phyloP scores from a whole-genome alignment of 2,888 invertebrate species.

The Hymenopus coronatus region DNA sequence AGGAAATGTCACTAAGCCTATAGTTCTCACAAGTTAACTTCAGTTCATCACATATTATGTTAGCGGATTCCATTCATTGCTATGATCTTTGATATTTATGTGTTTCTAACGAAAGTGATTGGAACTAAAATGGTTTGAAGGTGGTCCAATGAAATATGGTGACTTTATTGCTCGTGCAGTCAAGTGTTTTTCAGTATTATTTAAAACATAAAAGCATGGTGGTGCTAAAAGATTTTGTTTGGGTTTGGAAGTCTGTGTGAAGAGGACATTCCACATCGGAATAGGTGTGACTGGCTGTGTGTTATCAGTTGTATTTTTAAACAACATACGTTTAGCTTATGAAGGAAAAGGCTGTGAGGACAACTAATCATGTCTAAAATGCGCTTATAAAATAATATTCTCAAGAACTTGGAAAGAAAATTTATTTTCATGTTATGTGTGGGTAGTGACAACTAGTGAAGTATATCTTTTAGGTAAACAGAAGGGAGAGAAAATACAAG shows the following conservation, averaged over 20 bases:
- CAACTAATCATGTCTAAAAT: background rate
- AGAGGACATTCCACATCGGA: background rate
- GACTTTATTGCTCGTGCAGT: background rate
- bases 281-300: background rate
- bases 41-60: background rate
- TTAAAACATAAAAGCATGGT: background rate
- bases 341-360: background rate
- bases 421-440: background rate
- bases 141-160: background rate
- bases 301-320: background rate
- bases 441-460: background rate
- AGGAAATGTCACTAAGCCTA: background rate
- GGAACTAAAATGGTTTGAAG: background rate
- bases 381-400: background rate
- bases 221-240: background rate
- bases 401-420: background rate
- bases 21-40: background rate
- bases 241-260: background rate
- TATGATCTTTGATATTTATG: background rate
- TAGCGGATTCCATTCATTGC: background rate
- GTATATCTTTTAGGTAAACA: background rate
- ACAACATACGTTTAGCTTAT: background rate
- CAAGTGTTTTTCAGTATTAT: background rate
- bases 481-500: background rate
- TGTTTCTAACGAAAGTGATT: background rate